phyloP scores from a whole-genome alignment of 1,140 invertebrate genomes.

The Protaetia brevitarsis region DNA sequence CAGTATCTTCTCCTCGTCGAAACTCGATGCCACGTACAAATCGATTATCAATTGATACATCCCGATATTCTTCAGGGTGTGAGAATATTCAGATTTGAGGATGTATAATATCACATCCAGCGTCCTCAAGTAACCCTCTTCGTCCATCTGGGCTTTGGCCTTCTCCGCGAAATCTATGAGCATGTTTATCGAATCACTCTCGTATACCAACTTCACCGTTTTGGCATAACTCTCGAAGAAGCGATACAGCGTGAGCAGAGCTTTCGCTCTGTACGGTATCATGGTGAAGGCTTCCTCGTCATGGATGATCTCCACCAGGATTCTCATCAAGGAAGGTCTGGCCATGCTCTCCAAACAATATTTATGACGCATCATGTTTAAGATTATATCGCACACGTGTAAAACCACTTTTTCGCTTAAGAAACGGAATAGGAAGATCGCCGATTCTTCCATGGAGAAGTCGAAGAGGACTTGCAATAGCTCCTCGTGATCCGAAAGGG shows the following conservation, averaged over 20 bases:
- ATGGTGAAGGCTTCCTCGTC: neutral
- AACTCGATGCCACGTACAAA: neutral
- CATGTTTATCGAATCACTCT: neutral
- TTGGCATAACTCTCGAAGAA: neutral
- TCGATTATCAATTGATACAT: neutral
- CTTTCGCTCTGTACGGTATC: neutral
- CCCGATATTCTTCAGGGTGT: neutral
- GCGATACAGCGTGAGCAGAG: neutral
- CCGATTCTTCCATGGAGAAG: conserved; percentile 38
- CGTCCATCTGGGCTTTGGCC: neutral
- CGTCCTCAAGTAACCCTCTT: neutral
- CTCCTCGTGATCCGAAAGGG: conserved; percentile 31
- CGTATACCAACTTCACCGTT: neutral
- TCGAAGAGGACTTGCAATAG: conserved; percentile 39
- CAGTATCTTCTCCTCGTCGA: neutral
- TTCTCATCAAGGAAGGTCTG: conserved; percentile 33
- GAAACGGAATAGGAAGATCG: conserved; percentile 35
- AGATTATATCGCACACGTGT: conserved; percentile 34
- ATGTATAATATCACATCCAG: neutral
- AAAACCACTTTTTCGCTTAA: conserved; percentile 34
- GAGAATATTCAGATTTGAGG: neutral
- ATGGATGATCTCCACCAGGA: conserved; percentile 29
- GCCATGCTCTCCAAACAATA: conserved; percentile 40
- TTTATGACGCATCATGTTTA: conserved; percentile 36
- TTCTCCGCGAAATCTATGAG: neutral